A percentile compares a stretch with the other conserved stretches of the same genome.
These are phyloP conservation scores for Drosophila lowei DNA, from an alignment of 1,140 invertebrate species.

Conservation along the genomic window DNA sequence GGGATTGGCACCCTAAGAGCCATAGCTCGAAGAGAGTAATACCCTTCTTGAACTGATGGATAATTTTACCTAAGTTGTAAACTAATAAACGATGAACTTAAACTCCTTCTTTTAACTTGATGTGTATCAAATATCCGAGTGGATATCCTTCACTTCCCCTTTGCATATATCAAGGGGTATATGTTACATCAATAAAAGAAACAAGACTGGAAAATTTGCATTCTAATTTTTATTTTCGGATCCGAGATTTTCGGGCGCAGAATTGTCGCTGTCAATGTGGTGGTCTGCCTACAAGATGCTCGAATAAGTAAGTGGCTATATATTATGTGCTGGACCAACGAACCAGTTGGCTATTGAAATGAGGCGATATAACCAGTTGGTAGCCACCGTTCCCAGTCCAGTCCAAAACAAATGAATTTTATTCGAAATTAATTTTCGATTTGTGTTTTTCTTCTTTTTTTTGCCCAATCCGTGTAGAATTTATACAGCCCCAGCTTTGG, in stretches of 20 bases:
- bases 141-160: background rate
- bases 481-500: slow-evolving; percentile 32
- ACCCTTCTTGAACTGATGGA: background rate
- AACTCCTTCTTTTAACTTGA: too few relatives aligned
- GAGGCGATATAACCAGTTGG: slow-evolving; percentile 64
- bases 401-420: slow-evolving; percentile 45
- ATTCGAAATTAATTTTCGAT: slow-evolving; percentile 70
- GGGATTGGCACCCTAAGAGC: background rate
- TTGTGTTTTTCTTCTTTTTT: slow-evolving; percentile 19
- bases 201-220: slow-evolving; percentile 63
- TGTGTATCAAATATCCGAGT: too few relatives aligned
- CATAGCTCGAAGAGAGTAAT: background rate
- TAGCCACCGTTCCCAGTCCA: slow-evolving; percentile 22
- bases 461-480: slow-evolving; percentile 67
- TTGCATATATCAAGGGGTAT: slow-evolving; percentile 9
- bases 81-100: too few relatives aligned
- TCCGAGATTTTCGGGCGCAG: slow-evolving; percentile 38
- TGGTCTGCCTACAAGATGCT: slow-evolving; percentile 35
- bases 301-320: slow-evolving; percentile 50
- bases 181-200: slow-evolving; percentile 5
- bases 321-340: slow-evolving; percentile 42
- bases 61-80: too few relatives aligned
- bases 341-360: slow-evolving; percentile 69
- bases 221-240: slow-evolving; percentile 57
- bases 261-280: slow-evolving; percentile 24